Evolutionary conservation across 2,113 vertebrate genomes (phyloP).

Genomic region (Abramis brama): DNA sequence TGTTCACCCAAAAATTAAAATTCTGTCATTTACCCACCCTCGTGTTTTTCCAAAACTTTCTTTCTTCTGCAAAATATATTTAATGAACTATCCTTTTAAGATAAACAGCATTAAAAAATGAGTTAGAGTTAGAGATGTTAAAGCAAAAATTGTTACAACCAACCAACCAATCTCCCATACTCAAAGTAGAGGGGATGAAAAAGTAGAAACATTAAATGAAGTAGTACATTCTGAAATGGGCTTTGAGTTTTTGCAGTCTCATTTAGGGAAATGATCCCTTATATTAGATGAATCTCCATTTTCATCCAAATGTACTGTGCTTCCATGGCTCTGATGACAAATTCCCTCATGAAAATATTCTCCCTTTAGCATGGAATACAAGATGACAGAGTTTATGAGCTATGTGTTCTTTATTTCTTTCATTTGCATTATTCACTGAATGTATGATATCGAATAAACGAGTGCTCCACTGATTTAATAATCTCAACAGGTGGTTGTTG

Average conservation of each 20-base stretch:
- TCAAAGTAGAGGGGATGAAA: neutral
- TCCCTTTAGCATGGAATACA: conserved; percentile 15
- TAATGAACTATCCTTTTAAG: neutral
- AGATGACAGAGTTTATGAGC: conserved; percentile 43
- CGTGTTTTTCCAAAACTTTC: too few relatives aligned
- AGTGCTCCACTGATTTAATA: conserved; percentile 37
- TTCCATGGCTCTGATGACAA: conserved; percentile 51
- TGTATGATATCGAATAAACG: neutral
- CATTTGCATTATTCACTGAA: conserved; percentile 37
- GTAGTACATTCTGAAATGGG: conserved; percentile 1
- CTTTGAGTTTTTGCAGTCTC: conserved; percentile 18
- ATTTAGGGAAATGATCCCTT: conserved; percentile 15
- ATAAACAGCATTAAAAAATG: neutral
- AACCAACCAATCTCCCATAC: neutral
- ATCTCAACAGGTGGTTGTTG: conserved; percentile 26
- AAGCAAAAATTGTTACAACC: neutral
- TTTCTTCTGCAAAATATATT: neutral
- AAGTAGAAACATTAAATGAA: conserved; percentile 3
- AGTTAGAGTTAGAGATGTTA: neutral
- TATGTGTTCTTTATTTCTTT: conserved; percentile 34
- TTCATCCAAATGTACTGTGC: conserved; percentile 51
- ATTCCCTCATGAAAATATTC: conserved; percentile 44
- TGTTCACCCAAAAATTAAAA: neutral
- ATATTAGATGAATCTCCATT: conserved; percentile 32
- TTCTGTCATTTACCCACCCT: neutral